A percentile compares a stretch with the other conserved stretches of the same genome.
These are phyloP conservation scores for Polymixis lichenea DNA, from an alignment of 2,888 invertebrate genomes.

Conservation along the genomic window DNA sequence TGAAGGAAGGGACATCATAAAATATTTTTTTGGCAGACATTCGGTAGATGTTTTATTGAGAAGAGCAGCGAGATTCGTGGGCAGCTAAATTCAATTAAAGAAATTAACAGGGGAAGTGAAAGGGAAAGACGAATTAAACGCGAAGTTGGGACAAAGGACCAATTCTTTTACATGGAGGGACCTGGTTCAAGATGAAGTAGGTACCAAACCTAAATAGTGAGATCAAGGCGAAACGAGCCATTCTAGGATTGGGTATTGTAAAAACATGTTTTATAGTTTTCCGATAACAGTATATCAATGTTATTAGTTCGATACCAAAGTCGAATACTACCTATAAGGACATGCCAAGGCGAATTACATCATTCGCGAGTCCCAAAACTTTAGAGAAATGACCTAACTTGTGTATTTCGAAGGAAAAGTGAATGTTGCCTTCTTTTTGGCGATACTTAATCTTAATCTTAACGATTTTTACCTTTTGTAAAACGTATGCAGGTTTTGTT, in stretches of 20 bases:
- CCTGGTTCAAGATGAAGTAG: not conserved
- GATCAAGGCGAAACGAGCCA: not conserved
- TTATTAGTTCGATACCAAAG: constrained; percentile 11
- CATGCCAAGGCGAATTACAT: not conserved
- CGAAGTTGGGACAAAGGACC: not conserved
- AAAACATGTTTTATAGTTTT: constrained; percentile 1
- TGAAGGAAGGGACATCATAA: not conserved
- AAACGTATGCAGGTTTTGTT: not conserved
- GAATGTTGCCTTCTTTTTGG: not conserved
- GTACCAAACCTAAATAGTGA: not conserved
- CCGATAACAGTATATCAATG: not conserved
- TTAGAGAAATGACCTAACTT: not conserved
- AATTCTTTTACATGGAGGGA: not conserved
- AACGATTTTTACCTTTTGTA: not conserved
- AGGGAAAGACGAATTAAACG: not conserved
- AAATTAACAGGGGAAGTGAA: not conserved
- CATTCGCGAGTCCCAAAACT: not conserved
- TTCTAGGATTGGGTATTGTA: not conserved
- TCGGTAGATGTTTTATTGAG: too few relatives aligned
- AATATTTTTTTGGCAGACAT: not conserved
- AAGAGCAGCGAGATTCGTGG: too few relatives aligned
- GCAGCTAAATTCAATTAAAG: not conserved
- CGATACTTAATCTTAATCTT: constrained; percentile 1
- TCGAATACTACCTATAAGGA: not conserved
- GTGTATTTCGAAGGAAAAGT: constrained; percentile 2